These are phyloP conservation scores for Stramonita haemastoma DNA, from an alignment of 2,888 invertebrate species.

Conservation along the genomic window DNA sequence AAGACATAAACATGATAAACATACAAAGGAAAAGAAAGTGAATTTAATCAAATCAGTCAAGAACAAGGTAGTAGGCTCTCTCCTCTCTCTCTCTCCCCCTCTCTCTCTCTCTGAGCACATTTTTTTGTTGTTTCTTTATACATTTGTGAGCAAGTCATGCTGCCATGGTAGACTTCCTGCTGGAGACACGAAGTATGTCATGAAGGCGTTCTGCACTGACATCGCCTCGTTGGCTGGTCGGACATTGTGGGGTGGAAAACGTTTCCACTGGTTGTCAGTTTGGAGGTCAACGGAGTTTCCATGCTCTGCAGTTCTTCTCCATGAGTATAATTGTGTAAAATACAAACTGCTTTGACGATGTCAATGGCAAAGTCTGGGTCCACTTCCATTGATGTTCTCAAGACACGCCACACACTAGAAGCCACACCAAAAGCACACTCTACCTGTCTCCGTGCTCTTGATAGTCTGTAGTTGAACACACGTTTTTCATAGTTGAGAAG, in stretches of 20 bases:
- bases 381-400: conserved; percentile 23
- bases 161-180: conserved; percentile 16
- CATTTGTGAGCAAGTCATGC: background rate
- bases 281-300: background rate
- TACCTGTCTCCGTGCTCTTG: conserved; percentile 21
- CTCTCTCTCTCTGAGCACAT: too few relatives aligned
- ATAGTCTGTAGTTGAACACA: background rate
- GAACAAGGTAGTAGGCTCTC: too few relatives aligned
- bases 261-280: background rate
- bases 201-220: background rate
- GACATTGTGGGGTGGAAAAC: background rate
- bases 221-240: background rate
- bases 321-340: conserved; percentile 16
- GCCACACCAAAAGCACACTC: conserved; percentile 21
- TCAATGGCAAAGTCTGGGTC: background rate
- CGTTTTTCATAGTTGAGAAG: background rate
- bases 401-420: background rate
- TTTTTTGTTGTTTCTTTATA: background rate
- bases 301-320: background rate
- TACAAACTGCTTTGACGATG: background rate
- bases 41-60: too few relatives aligned
- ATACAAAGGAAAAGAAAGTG: too few relatives aligned
- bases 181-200: conserved; percentile 4
- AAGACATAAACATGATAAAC: too few relatives aligned
- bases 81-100: too few relatives aligned